Base-by-base conservation (phyloP, 1,140 invertebrate genomes). In the Megalonaias nervosa region DNA sequence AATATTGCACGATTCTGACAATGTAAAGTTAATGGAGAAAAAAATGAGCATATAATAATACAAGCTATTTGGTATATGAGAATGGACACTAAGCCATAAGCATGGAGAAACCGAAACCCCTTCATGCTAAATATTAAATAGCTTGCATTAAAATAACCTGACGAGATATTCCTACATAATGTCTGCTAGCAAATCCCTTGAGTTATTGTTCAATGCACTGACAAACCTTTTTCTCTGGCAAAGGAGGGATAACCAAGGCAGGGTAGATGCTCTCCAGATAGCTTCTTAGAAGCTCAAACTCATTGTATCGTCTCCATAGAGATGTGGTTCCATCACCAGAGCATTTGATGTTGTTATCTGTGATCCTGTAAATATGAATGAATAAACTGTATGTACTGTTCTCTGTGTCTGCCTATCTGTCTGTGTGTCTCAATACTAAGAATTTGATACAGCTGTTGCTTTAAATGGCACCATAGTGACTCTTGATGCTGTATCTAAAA, bases 251-350 rank as follows among this genome's bases (percentile, higher is more conserved):
- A 26, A 96, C 94, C 67, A 95, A 92, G 86, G 94, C 94, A 15
- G 95, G 95, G 91, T 96, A 96, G 59, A 93, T 94, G 38, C 94
- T 92, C 87, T 94, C 94, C 75, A 96, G 90, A 87, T 96, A 96
- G 79, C 94, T 93, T 84, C 94, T 91, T 48, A 97, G 92, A 78
- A 95, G 92, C 88, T 96, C 95, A 92, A 97, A 96, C 90, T 97
- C 95, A 78, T 95, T 95, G 84, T 96, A 96, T 68, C 95, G 91
- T 81, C 95, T 91, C 95, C 95, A 96, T 71, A 96, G 92, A 17
- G 94, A 89, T 93, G 94, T 85, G 93, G 92, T 88, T 91, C 94
- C 70, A 90, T 93, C 79, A 93, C 90, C 76, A 93, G 92, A 84
- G 92, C 88, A 87, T 92, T 93, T 88, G 93, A 95, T 85, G 64